These are phyloP conservation scores for Corydoras sp. DNA, from an alignment of 2,113 vertebrate genomes.

Conservation along the genomic window DNA sequence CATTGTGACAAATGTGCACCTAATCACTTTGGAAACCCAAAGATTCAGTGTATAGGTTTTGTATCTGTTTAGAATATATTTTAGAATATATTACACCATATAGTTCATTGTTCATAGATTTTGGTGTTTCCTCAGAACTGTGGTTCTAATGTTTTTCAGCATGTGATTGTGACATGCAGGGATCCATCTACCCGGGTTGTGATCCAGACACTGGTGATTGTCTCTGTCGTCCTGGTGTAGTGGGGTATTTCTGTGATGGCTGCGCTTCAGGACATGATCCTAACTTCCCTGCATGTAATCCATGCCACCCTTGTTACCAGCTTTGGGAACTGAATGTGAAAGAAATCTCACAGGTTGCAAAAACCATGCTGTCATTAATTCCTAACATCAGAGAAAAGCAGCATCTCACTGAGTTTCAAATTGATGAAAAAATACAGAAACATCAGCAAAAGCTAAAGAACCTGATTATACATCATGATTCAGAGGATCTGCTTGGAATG, in stretches of 20 bases:
- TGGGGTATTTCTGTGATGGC: conserved; percentile 67
- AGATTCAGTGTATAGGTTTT: conserved; percentile 53
- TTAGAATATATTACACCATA: too few relatives aligned
- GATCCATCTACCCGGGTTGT: conserved; percentile 66
- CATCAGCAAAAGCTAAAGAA: conserved; percentile 57
- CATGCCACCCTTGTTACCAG: conserved; percentile 72
- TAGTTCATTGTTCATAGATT: too few relatives aligned
- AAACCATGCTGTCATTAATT: conserved; percentile 55
- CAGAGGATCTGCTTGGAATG: conserved; percentile 48
- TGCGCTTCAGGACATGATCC: conserved; percentile 59
- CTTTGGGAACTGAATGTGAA: conserved; percentile 63
- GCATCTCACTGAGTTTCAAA: conserved; percentile 40
- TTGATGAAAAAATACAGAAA: conserved; percentile 56
- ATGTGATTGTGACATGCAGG: conserved; percentile 73
- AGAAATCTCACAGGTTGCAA: conserved; percentile 54
- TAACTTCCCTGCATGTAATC: conserved; percentile 69
- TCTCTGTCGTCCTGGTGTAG: conserved; percentile 63
- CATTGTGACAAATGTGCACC: conserved; percentile 71
- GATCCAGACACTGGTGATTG: conserved; percentile 71
- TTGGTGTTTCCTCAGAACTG: too few relatives aligned
- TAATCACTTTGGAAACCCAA: conserved; percentile 72
- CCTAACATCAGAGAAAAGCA: conserved; percentile 4
- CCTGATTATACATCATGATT: conserved; percentile 51
- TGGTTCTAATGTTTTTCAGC: conserved; percentile 48
- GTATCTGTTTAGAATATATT: conserved; percentile 54